These are phyloP conservation scores for Drosophila fuyamai DNA, from an alignment of 1,140 invertebrate genomes.

Conservation along the genomic window DNA sequence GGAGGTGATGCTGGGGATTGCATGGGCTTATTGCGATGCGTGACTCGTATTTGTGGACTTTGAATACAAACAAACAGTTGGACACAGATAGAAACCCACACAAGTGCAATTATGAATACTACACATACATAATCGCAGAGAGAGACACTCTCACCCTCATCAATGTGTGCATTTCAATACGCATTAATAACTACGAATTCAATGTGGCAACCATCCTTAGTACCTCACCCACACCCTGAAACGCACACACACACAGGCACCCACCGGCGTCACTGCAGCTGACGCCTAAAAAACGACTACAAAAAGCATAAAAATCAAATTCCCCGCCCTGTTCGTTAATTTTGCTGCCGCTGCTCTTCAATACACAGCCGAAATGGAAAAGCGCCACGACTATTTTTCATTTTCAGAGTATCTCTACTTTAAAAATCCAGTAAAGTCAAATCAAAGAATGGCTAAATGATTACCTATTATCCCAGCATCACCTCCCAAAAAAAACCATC, in stretches of 20 bases:
- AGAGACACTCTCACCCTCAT: conserved; percentile 53
- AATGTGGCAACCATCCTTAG: conserved; percentile 66
- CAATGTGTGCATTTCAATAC: conserved; percentile 70
- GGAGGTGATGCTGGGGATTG: conserved; percentile 23
- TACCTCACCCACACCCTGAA: conserved; percentile 1
- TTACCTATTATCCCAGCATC: not conserved
- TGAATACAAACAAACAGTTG: conserved; percentile 78
- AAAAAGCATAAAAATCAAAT: conserved; percentile 79
- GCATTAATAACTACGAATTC: conserved; percentile 81
- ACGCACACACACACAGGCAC: conserved; percentile 20
- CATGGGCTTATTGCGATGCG: conserved; percentile 77
- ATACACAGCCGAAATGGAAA: conserved; percentile 31
- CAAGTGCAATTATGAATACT: conserved; percentile 41
- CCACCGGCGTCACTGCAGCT: conserved; percentile 50
- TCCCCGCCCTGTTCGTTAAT: conserved; percentile 71
- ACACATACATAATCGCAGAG: conserved; percentile 20
- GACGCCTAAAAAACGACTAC: conserved; percentile 79
- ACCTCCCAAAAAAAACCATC: no score
- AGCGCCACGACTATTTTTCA: conserved; percentile 33
- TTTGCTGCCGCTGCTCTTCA: conserved; percentile 55
- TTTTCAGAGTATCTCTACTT: conserved; percentile 14
- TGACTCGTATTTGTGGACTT: conserved; percentile 79
- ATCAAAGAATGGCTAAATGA: not conserved
- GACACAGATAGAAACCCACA: conserved; percentile 38
- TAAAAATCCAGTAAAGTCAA: conserved; percentile 6